Evolutionary conservation across 2,797 vertebrate genomes (phyloP), one percentile per base, ranked within the genome.

Genomic region (Siniperca undulata): DNA sequence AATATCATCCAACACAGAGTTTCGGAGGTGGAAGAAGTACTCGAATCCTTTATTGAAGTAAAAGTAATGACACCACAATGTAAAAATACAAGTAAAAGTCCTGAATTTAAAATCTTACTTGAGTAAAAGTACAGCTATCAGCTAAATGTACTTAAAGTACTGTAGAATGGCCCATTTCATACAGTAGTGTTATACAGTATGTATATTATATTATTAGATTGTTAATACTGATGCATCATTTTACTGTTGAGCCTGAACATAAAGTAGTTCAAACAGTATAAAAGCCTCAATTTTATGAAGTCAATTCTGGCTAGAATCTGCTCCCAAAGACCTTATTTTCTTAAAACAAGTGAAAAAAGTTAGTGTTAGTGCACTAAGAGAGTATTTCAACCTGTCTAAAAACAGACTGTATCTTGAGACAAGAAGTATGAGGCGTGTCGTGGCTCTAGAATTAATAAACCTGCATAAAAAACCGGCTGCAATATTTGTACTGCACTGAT

Each of bases 1-100:
- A 40, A 74, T 44, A 22, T 72, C 56, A 7, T 73, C 67, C 27
- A 55, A 65, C 36, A 64, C 70, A 46, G 7, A 44, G 27, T 74
- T 64, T n/a, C 30, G 16, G 42, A 5, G 16, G 4, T 16, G 12
- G 42, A 14, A 22, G 27, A 60, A 22, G 27, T 17, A 48, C 40
- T 42, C 40, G 8, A 1, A 60, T 30, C 0, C 17, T 40, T n/a
- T 53, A 50, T 7, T 30, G 7, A 42, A 42, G 11, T 42, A 12
- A 12, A 42, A 42, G 40, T 11, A 42, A 42, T 42, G 11, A 42
- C 11, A 42, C 40, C 11, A 42, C 40, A 12, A 42, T 42, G 40
- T 42, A 42, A 42, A 40, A 40, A 40, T 40, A 40, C 38, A 40
- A 30, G 30, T 30, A 30, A 30, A 30, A 30, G 30, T 30, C 30